Evolutionary conservation across 1,140 invertebrate genomes (phyloP), one percentile per base, ranked within the genome.

Genomic region (Trachymyrmex cornetzi): DNA sequence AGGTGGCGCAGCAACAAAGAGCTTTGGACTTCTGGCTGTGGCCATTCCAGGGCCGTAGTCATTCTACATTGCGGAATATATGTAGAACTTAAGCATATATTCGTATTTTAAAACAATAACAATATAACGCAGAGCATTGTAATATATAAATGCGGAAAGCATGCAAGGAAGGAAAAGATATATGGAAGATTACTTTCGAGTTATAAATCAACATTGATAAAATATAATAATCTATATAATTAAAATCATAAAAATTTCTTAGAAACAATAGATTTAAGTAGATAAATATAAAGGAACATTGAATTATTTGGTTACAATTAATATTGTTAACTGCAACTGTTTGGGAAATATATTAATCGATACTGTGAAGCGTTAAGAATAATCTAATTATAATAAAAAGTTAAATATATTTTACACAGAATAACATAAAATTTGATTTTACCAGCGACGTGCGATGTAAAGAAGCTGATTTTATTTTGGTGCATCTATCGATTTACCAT

Each of bases 1-100:
- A 94, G 93, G 93, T 94, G 93, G 92, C 92, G 92, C 92, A 93
- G 92, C 93, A 94, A 93, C 93, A 93, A 93, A 94, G 93, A 93
- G 93, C 92, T 93, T 93, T 92, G 81, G 92, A 94, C 93, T 94
- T 93, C 93, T 94, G 93, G 91, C 90, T 89, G 55, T 88, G 87
- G 87, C 67, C 87, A 84, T 79, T 67, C 86, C 91, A 93, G 93
- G 93, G 93, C 90, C 92, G 92, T 89, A 89, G 50, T 64, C 44
- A 77, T 55, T 57, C 24, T 48, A 34, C 12, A 6, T 30, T 22
- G 72, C 7, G 14, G 4, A 48, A 22, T 24, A 22, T 16, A 22
- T 24, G 16, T 16, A 30, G 6, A 82, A 72, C 5, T 19, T 44
- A 22, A 59, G 34, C 16, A 0, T 59, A 38, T 9, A 34, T 34